Evolutionary conservation across 2,888 invertebrate genomes (phyloP), one percentile per base, ranked within the genome.

Genomic region (Zygogramma bicolorata): DNA sequence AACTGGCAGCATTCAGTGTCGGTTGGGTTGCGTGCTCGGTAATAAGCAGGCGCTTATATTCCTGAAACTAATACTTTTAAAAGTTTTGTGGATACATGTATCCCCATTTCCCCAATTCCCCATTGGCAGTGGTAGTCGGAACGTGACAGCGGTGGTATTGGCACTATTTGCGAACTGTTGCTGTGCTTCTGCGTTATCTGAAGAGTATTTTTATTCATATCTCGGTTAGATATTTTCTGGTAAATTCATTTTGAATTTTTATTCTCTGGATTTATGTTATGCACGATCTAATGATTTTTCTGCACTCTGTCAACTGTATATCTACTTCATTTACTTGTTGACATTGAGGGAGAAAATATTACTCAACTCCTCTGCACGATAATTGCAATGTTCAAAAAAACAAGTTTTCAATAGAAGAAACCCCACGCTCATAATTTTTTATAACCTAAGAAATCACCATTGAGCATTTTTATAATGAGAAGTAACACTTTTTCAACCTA

Each of bases 11-110:
- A 75, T 80, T 79, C 79, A 80, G 82, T 82, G 82, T 79, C 80
- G 78, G 79, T 76, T 79, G 77, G 82, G 82, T 84, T 84, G 84
- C 84, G 84, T 84, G 84, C 70, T 65, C 67, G 71, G 79, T 81
- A 83, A 81, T 82, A 84, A 81, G 83, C 81, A 84, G 83, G 83
- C 84, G 84, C 83, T 83, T 81, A 74, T 68, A 68, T 68, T 74
- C 78, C 77, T 75, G 76, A 79, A 81, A 79, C 77, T 75, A 67
- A 76, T 76, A 70, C 72, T 60, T 65, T 68, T 68, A 65, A 72
- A 68, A 65, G 29, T 68, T 27, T 60, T 27, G 57, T 40, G 34
- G 59, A 62, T 62, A 58, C 53, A 61, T 60, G 27, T 65, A 29
- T 46, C 42, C 42, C 42, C 2, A 34, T 65, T 38, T 46, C 42